Evolutionary conservation across 37 sponge, comb jelly and placozoan species (phyloP), one percentile per base, ranked within the genome.

Genomic region (Petrosia ficiformis): DNA sequence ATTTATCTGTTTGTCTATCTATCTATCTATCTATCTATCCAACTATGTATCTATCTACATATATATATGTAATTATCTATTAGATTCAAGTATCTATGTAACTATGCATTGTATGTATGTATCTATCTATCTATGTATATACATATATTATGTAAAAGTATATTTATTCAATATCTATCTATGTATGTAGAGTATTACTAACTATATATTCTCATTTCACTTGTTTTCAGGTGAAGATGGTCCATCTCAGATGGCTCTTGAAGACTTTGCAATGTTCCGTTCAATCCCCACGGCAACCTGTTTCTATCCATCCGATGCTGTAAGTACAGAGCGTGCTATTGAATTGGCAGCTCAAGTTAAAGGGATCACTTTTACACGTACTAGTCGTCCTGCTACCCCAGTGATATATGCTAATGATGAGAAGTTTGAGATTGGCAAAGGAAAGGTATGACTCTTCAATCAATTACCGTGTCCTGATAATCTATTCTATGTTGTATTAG

Each of bases 241-340:
- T 3, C 99, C 99, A 30, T 90, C 91, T 28, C 99, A 98, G 91
- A 98, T 98, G 99, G 99, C 96, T 38, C 80, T 98, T 44, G 99
- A 98, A 73, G 99, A 98, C 77, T 84, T 98, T 67, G 99, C 99
- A 44, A 89, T 93, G 86, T 95, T 98, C 77, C 88, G 95, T 26
- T 74, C 99, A 33, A 79, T 98, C 44, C 94, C 93, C 58, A 81
- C 80, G 25, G 77, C 80, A 42, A 88, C 77, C 26, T 90, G 93
- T 74, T 98, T 98, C 90, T 98, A 98, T 78, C 99, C 99, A 14
- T 83, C 82, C 32, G 99, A 98, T 73, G 96, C 94, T 44, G 99
- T 98, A 32, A 94, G 95, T 57, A 71, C 81, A 48, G 96, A 93
- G 74, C 73, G 99, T n/a, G 99, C 99, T 38, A 80, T 95, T 35